Evolutionary conservation across 1,140 invertebrate genomes (phyloP), one percentile per base, ranked within the genome.

Genomic region (Lepidostoma basale): DNA sequence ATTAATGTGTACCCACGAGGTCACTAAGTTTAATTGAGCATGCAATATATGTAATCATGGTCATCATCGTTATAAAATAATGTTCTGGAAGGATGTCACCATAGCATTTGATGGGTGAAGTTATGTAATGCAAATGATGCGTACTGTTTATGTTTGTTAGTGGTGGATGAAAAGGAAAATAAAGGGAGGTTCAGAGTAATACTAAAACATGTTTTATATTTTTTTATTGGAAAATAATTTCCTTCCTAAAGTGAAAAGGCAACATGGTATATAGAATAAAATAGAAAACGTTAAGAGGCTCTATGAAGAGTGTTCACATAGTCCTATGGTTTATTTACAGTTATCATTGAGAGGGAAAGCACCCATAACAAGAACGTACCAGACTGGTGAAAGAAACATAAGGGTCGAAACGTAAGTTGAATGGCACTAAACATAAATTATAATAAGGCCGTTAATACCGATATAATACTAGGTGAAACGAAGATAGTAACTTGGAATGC

Each of bases 381-480:
- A 67, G 67, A 62, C 62, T 54, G 59, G 70, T 36, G 44, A 72
- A 66, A 72, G 33, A n/a, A 62, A 69, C 54, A 67, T 30, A 30
- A 62, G 42, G 39, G 40, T 59, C 40, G 59, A 73, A 58, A 68
- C 36, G 22, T 65, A 68, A 67, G 67, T 73, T 69, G 70, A 69
- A 73, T 73, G 70, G 70, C 70, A 73, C 70, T 73, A 73, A 73
- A 73, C 63, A 67, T 67, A 73, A 72, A 73, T 73, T 73, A 73
- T 69, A 69, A 66, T 69, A 68, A 72, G 66, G 62, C 62, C 56
- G 62, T 63, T 63, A 65, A 68, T 72, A 72, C 66, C 62, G 54
- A 68, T 68, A 68, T 58, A 36, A 42, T 68, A 68, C 45, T 59
- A 67, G 62, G 45, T 25, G 49, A 60, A 66, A 62, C 44, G 30